Conservation (phyloP, 2,888 invertebrate genomes). For the Rhaphigaster nebulosa region DNA sequence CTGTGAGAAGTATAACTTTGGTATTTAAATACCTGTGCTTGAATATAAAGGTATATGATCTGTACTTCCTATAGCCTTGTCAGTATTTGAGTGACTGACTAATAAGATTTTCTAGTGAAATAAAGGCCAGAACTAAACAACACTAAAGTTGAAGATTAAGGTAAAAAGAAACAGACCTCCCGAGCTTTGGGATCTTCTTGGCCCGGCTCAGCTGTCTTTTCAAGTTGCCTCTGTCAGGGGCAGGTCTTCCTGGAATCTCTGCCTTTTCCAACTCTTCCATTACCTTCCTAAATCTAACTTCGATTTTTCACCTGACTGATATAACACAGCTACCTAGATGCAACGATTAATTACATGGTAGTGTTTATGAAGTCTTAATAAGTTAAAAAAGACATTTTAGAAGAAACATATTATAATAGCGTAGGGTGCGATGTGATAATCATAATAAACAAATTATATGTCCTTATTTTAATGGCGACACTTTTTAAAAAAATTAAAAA, state of each 20-base stretch:
- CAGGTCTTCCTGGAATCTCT: background rate
- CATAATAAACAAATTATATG: no score
- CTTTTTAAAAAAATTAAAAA: no score
- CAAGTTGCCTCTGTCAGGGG: background rate
- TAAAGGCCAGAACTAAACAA: background rate
- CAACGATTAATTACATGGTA: background rate
- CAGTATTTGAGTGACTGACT: background rate
- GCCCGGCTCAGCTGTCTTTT: background rate
- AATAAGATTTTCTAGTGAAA: background rate
- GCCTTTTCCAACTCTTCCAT: slow-evolving; percentile 11
- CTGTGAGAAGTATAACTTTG: no score
- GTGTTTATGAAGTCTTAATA: background rate
- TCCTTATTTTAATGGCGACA: no score
- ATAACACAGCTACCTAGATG: background rate
- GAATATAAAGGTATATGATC: no score
- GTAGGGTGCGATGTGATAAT: no score
- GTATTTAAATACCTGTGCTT: no score
- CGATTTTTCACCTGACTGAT: background rate
- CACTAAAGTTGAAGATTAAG: background rate
- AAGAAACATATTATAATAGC: no score
- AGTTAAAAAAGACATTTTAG: background rate
- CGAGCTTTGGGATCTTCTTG: background rate
- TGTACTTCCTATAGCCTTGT: background rate
- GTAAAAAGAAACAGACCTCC: background rate
- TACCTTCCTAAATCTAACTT: background rate